phyloP scores from a whole-genome alignment of 2,113 vertebrate genomes.

The Perca flavescens region DNA sequence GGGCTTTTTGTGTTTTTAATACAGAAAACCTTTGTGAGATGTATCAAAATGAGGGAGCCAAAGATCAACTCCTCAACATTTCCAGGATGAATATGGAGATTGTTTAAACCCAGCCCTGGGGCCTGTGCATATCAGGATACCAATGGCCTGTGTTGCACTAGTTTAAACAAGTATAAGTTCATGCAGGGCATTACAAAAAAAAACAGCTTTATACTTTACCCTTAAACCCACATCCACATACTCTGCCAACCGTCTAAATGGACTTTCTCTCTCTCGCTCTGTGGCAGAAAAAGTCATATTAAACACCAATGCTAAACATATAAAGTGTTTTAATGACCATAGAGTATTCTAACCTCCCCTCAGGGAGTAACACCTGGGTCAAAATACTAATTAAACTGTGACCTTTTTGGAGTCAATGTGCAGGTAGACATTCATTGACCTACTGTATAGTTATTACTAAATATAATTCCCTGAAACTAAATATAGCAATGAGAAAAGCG shows the following conservation, averaged over 20 bases:
- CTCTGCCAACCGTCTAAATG: constrained; percentile 26
- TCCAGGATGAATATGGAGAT: constrained; percentile 57
- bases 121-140: constrained; percentile 48
- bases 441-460: constrained; percentile 33
- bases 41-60: constrained; percentile 30
- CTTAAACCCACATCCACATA: constrained; percentile 20
- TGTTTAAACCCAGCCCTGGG: constrained; percentile 31
- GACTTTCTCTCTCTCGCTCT: constrained; percentile 34
- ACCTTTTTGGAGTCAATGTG: constrained; percentile 26
- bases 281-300: constrained; percentile 17
- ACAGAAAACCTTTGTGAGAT: constrained; percentile 64
- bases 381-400: constrained; percentile 60
- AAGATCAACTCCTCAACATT: constrained; percentile 23
- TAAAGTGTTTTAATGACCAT: constrained; percentile 59
- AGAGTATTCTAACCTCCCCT: constrained; percentile 34
- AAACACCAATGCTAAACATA: constrained; percentile 49
- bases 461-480: constrained; percentile 48
- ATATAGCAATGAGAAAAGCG: constrained; percentile 42
- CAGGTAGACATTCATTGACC: constrained; percentile 45
- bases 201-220: constrained; percentile 21
- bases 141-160: constrained; percentile 46
- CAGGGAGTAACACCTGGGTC: constrained; percentile 41
- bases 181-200: constrained; percentile 21
- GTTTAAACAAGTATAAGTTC: constrained; percentile 50
- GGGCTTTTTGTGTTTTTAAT: constrained; percentile 40